These are phyloP conservation scores for Chaitophorus viminalis DNA, from an alignment of 2,888 invertebrate genomes.

Conservation along the genomic window DNA sequence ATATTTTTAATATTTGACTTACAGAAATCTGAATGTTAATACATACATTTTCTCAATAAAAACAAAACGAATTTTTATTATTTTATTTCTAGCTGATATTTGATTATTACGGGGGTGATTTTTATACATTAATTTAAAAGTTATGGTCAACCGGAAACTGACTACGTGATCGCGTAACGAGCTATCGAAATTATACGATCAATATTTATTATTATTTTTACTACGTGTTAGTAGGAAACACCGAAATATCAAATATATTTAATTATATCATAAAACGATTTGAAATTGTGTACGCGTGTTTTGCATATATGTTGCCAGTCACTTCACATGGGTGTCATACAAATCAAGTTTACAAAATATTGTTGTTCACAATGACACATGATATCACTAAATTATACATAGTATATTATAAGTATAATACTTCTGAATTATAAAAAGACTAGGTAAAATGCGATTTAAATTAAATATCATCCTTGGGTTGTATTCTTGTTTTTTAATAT, in stretches of 20 bases:
- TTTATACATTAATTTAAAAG: background rate
- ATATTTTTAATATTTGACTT: background rate
- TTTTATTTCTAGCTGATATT: no score
- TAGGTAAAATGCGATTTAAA: background rate
- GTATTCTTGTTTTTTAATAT: background rate
- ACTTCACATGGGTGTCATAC: slow-evolving; percentile 34
- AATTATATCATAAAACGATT: slow-evolving; percentile 37
- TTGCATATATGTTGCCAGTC: background rate
- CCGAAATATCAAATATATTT: slow-evolving; percentile 50
- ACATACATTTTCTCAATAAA: no score
- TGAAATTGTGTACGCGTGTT: slow-evolving; percentile 33
- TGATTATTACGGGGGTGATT: background rate
- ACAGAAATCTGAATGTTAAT: no score
- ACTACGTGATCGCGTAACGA: slow-evolving; percentile 45
- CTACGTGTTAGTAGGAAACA: slow-evolving; percentile 45
- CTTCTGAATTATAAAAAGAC: background rate
- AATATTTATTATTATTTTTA: slow-evolving; percentile 40
- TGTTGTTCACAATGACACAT: background rate
- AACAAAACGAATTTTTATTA: no score
- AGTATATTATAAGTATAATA: background rate
- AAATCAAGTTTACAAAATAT: slow-evolving; percentile 12
- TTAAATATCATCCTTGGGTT: background rate
- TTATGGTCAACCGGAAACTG: slow-evolving; percentile 31
- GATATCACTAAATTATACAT: background rate
- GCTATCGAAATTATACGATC: slow-evolving; percentile 29